Percentiles rank a stretch among this genome's conserved stretches.
These are phyloP conservation scores for Perizoma flavofasciatum DNA, from an alignment of 2,888 invertebrate species.

Conservation along the genomic window DNA sequence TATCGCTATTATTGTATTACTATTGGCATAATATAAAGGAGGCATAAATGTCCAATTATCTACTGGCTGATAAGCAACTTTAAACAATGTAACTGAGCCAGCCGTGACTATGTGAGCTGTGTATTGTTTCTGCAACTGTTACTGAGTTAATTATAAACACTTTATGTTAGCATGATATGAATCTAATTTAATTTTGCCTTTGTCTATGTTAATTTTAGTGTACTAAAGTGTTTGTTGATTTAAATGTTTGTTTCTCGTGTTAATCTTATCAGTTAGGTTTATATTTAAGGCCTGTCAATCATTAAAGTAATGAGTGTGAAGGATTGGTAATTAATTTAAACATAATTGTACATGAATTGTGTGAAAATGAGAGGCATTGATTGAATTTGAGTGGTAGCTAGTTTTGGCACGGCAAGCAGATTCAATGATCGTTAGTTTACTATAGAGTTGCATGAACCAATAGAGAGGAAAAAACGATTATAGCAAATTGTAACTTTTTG, in stretches of 20 bases:
- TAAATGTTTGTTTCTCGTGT: conserved; percentile 51
- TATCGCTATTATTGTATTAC: no score
- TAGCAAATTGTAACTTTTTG: no score
- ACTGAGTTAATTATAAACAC: conserved; percentile 59
- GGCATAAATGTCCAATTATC: no score
- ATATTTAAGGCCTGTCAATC: conserved; percentile 23
- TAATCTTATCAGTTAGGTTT: conserved; percentile 30
- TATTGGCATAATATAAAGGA: no score
- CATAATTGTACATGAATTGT: no score
- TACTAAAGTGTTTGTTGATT: conserved; percentile 47
- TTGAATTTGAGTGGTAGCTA: no score
- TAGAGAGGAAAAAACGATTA: no score
- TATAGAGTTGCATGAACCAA: no score
- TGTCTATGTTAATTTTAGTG: conserved; percentile 43
- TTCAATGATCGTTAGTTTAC: no score
- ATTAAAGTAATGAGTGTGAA: conserved; percentile 8
- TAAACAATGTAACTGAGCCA: not conserved
- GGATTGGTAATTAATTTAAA: conserved; percentile 1
- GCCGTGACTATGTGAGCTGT: conserved; percentile 17
- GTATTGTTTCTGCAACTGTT: conserved; percentile 42
- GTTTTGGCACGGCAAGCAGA: no score
- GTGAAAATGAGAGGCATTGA: no score
- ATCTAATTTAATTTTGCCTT: conserved; percentile 50
- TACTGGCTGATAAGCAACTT: no score
- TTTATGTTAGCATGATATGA: conserved; percentile 57